Evolutionary conservation across 2,113 vertebrate genomes (phyloP), one percentile per base, ranked within the genome.

Genomic region (Garra rufa): DNA sequence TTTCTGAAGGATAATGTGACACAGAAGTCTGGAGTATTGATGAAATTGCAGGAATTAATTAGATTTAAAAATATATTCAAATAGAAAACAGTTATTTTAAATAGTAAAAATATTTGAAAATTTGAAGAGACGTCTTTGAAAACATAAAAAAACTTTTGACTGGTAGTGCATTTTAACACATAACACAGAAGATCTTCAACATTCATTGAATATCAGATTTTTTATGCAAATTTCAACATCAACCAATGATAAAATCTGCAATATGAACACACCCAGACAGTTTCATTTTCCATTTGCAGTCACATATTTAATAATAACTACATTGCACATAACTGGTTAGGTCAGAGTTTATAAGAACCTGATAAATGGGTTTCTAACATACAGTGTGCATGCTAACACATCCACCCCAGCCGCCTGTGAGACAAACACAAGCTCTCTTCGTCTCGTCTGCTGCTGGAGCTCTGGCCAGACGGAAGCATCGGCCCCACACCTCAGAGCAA

Each of bases 391-490:
- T 9, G 43, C 9, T 65, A 71, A 59, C 28, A 24, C 38, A 41
- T 43, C 24, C 17, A 57, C 46, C 70, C 41, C 34, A 63, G 61
- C 76, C 6, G 11, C 17, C 70, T 48, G 26, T 65, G 52, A 21
- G 46, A 57, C 28, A 77, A 78, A 38, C 46, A 30, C 55, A 78
- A 2, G 19, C 14, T 9, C 28, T 61, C 63, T 73, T 17, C 57
- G 65, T 21, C 38, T 81, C 81, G 75, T 83, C 70, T 87, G 82
- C 69, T 74, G 52, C 59, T 87, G 55, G 65, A 79, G 55, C 74
- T 57, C 55, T 85, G 55, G 78, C 46, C 55, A 41, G 83, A 79
- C 17, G 48, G 75, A 88, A 81, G 84, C 46, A 30, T 82, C 44
- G 63, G 52, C 73, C 73, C 24, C 67, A 48, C 76, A 81, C 67